Conservation (phyloP, 2,113 vertebrate genomes). For the Talpa occidentalis region DNA sequence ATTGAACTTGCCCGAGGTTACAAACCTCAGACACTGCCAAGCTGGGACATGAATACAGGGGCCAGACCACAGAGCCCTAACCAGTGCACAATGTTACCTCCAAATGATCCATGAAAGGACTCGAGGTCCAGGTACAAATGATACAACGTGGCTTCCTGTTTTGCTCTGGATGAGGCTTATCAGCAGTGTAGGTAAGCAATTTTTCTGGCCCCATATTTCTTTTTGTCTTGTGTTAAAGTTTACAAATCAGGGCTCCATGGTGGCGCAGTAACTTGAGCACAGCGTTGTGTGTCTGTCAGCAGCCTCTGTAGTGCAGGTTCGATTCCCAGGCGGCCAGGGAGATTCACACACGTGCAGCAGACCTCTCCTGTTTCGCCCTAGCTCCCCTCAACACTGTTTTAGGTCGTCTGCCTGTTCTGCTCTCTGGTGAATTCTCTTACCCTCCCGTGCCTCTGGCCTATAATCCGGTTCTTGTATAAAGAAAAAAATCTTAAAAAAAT, state of each 20-base stretch:
- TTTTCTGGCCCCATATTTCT: background rate
- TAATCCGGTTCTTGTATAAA: no score
- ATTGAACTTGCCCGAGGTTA: background rate
- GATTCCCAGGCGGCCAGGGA: no score
- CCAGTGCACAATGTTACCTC: background rate
- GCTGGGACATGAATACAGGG: background rate
- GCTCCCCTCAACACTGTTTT: no score
- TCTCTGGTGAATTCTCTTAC: no score
- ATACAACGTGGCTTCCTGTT: background rate
- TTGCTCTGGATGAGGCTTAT: background rate
- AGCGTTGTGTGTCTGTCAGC: no score
- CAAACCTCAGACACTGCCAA: rapidly evolving
- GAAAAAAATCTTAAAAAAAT: no score
- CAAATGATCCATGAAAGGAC: background rate
- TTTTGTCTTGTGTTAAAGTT: background rate
- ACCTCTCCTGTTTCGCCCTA: no score
- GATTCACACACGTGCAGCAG: no score
- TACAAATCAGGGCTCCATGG: background rate
- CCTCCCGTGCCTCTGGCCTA: no score
- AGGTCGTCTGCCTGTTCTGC: no score
- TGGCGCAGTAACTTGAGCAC: no score
- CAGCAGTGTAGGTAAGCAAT: background rate
- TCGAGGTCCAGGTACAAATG: background rate
- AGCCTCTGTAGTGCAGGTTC: no score
- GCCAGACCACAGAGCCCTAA: background rate